phyloP scores from a whole-genome alignment of 2,888 invertebrate species.

The Polia nebulosa region DNA sequence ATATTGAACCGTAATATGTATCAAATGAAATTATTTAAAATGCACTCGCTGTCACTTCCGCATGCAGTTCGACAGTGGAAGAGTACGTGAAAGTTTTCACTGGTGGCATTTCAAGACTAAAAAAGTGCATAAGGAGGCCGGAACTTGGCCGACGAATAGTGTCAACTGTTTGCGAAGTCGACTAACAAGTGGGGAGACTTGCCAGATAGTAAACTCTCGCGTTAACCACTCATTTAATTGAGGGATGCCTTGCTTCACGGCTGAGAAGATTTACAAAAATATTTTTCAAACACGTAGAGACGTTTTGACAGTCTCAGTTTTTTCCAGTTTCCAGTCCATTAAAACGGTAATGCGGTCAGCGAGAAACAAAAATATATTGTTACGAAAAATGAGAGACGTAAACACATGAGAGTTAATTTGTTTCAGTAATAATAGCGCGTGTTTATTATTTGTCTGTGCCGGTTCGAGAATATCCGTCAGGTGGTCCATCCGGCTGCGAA shows the following conservation, averaged over 20 bases:
- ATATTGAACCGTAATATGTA: constrained; percentile 52
- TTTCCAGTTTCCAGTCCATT: constrained; percentile 69
- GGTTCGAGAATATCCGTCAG: constrained; percentile 35
- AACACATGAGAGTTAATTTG: constrained; percentile 71
- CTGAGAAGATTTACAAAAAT: constrained; percentile 60
- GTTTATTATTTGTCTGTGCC: constrained; percentile 42
- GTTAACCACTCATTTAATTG: constrained; percentile 75
- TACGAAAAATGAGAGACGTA: constrained; percentile 70
- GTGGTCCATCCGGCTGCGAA: constrained; percentile 29
- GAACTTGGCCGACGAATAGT: constrained; percentile 75
- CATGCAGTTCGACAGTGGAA: constrained; percentile 66
- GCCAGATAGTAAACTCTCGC: constrained; percentile 73
- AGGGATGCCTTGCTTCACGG: constrained; percentile 68
- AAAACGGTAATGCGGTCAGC: constrained; percentile 75
- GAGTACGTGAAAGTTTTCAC: constrained; percentile 75
- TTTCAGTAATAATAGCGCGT: constrained; percentile 47
- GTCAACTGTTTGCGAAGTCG: constrained; percentile 79
- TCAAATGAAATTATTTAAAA: constrained; percentile 64
- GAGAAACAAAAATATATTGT: constrained; percentile 74
- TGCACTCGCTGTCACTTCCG: constrained; percentile 66
- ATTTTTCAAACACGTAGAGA: constrained; percentile 61
- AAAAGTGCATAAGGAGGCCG: constrained; percentile 77
- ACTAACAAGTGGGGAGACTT: constrained; percentile 77
- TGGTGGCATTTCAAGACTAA: constrained; percentile 74
- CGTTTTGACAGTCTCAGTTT: constrained; percentile 55